A percentile compares a stretch with the other conserved stretches of the same genome.
phyloP scores from a whole-genome alignment of 2,113 vertebrate genomes.

The Nettapus auritus region DNA sequence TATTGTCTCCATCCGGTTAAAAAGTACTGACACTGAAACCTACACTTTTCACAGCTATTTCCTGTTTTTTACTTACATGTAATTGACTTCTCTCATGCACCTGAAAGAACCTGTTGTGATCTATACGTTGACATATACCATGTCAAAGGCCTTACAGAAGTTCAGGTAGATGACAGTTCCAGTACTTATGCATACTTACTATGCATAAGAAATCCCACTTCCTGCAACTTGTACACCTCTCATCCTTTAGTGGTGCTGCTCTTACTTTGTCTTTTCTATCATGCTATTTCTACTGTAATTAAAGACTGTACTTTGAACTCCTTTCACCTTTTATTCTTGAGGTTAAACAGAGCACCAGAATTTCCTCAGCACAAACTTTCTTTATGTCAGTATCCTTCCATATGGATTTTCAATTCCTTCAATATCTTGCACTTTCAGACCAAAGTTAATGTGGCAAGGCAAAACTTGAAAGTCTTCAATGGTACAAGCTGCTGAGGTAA shows the following conservation, averaged over 20 bases:
- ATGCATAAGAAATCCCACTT: neutral
- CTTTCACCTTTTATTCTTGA: neutral
- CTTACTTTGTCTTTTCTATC: neutral
- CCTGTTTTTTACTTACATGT: neutral
- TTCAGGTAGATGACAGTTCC: neutral
- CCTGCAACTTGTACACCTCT: rapidly evolving
- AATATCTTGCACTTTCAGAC: neutral
- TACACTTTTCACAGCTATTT: neutral
- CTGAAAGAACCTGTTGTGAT: neutral
- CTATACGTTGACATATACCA: neutral
- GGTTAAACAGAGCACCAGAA: neutral
- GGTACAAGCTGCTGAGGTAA: neutral
- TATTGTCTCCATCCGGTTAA: neutral
- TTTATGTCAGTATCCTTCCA: neutral
- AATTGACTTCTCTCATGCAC: too few relatives aligned
- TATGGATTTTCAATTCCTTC: neutral
- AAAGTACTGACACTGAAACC: neutral
- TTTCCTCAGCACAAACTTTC: neutral
- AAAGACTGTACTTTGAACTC: neutral
- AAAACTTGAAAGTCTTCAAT: rapidly evolving
- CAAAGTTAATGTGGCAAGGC: neutral
- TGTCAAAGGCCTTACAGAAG: too few relatives aligned
- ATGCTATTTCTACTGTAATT: neutral
- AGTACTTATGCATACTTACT: neutral
- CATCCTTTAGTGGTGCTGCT: neutral